Evolutionary conservation across 2,113 vertebrate genomes (phyloP).

Genomic region (Hippocampus barbouri): DNA sequence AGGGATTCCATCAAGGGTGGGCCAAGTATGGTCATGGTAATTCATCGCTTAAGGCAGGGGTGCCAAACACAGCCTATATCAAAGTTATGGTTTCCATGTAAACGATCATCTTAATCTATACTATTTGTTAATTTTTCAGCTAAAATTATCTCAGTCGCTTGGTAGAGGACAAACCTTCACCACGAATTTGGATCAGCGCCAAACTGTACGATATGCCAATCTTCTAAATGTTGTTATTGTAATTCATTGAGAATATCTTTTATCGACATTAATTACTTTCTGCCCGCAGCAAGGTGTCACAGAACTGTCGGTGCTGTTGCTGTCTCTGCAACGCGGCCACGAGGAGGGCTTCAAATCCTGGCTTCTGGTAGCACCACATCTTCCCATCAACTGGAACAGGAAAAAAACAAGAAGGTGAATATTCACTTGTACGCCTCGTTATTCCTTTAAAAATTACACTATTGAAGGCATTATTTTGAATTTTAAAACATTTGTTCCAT

Average conservation of each 20-base stretch:
- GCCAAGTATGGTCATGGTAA: neutral
- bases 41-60: no score
- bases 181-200: no score
- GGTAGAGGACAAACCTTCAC: no score
- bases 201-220: no score
- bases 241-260: neutral
- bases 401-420: neutral
- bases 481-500: no score
- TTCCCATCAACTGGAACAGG: conserved; percentile 21
- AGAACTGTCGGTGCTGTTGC: conserved; percentile 79
- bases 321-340: conserved; percentile 78
- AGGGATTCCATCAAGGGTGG: conserved; percentile 24
- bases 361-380: conserved; percentile 65
- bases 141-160: no score
- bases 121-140: no score
- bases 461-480: no score
- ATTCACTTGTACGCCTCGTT: neutral
- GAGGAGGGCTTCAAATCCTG: conserved; percentile 60
- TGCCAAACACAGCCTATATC: neutral
- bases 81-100: neutral
- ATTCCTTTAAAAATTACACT: no score
- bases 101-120: no score
- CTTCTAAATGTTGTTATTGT: no score
- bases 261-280: conserved; percentile 70
- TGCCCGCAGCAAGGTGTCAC: conserved; percentile 81